These are phyloP conservation scores for Drosophila sechellia DNA, from an alignment of 1,140 invertebrate genomes.

Conservation along the genomic window DNA sequence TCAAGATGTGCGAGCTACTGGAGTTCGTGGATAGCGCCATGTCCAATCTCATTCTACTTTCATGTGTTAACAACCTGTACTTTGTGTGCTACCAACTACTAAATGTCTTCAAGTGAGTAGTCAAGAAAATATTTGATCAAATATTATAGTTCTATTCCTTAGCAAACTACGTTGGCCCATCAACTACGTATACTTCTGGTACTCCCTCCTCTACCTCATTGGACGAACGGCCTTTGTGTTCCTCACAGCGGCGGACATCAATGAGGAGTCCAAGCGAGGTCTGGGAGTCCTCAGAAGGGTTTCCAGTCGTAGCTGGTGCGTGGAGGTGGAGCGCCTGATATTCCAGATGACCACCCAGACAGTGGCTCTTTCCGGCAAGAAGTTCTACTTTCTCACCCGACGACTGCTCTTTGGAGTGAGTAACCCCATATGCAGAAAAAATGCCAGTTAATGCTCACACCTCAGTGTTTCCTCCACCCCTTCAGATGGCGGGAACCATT, in stretches of 20 bases:
- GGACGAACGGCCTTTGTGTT: slow-evolving; percentile 86
- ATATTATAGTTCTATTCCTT: no score
- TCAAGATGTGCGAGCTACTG: slow-evolving; percentile 86
- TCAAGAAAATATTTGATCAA: no score
- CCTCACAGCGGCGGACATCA: slow-evolving; percentile 86
- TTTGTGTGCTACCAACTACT: slow-evolving; percentile 90
- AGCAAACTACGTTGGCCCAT: slow-evolving; percentile 83
- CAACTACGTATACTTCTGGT: slow-evolving; percentile 87
- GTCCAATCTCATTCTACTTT: slow-evolving; percentile 88
- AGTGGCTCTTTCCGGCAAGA: slow-evolving; percentile 87
- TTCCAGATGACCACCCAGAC: slow-evolving; percentile 80
- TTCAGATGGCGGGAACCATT: slow-evolving; percentile 86
- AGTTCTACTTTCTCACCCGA: slow-evolving; percentile 88
- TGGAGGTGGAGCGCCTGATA: slow-evolving; percentile 84
- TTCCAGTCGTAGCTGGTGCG: slow-evolving; percentile 85
- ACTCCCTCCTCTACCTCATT: slow-evolving; percentile 87
- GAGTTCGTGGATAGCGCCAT: slow-evolving; percentile 86
- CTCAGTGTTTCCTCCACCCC: neutral
- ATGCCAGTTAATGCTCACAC: slow-evolving; percentile 20
- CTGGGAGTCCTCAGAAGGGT: slow-evolving; percentile 86
- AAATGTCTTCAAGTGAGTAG: slow-evolving; percentile 88
- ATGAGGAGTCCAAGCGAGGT: slow-evolving; percentile 86
- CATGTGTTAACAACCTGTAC: slow-evolving; percentile 89
- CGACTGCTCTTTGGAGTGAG: slow-evolving; percentile 87
- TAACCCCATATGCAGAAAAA: slow-evolving; percentile 42